A percentile compares a stretch with the other conserved stretches of the same genome.
These are phyloP conservation scores for Epinotia brunnichana DNA, from an alignment of 2,888 invertebrate genomes.

Conservation along the genomic window DNA sequence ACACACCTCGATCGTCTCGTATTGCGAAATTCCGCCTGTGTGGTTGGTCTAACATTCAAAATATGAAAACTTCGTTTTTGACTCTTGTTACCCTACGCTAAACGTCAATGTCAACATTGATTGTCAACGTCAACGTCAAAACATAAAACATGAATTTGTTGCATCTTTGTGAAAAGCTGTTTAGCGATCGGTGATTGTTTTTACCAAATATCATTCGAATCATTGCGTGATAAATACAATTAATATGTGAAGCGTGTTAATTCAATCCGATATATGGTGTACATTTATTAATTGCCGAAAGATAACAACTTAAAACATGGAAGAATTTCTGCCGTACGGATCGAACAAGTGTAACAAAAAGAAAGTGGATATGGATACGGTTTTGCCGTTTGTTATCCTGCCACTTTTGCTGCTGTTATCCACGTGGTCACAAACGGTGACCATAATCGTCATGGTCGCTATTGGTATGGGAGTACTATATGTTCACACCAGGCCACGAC, in stretches of 20 bases:
- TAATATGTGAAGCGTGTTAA: background rate
- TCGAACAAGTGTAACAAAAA: conserved; percentile 60
- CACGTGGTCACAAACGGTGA: conserved; percentile 68
- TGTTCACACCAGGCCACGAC: conserved; percentile 72
- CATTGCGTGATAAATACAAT: background rate
- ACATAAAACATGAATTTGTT: conserved; percentile 21
- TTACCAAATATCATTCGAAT: conserved; percentile 2
- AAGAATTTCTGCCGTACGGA: conserved; percentile 66
- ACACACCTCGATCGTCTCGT: too few species aligned
- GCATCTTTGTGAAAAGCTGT: background rate
- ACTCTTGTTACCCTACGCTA: background rate
- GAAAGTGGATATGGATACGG: conserved; percentile 68
- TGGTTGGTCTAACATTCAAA: too few species aligned
- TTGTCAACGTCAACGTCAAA: conserved; percentile 35
- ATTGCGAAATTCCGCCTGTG: too few species aligned
- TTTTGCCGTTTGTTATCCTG: conserved; percentile 73
- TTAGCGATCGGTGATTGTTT: conserved; percentile 5
- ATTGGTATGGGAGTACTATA: conserved; percentile 76
- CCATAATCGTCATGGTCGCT: conserved; percentile 70
- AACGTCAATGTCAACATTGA: conserved; percentile 31
- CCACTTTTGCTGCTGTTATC: conserved; percentile 68
- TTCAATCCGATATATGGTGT: conserved; percentile 21
- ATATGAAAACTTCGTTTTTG: background rate
- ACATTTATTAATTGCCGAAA: conserved; percentile 54
- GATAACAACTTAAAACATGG: conserved; percentile 60